A percentile compares a stretch with the other conserved stretches of the same genome.
These are phyloP conservation scores for Gambelia wislizenii DNA, from an alignment of 2,797 vertebrate genomes.

Conservation along the genomic window DNA sequence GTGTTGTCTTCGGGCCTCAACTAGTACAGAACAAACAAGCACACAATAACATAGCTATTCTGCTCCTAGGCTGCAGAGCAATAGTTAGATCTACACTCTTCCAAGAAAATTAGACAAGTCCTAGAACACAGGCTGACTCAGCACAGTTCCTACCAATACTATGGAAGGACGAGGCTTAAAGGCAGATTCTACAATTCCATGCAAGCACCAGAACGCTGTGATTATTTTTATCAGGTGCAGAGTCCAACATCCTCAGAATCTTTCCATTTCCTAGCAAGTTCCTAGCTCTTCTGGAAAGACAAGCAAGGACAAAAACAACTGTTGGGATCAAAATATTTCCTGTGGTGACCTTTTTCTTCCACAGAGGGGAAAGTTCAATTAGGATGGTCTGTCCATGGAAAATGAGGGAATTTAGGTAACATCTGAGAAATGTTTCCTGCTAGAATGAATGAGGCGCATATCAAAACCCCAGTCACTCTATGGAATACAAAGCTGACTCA, in stretches of 20 bases:
- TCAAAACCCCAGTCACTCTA: neutral
- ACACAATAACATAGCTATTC: conserved; percentile 36
- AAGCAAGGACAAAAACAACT: neutral
- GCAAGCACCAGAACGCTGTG: neutral
- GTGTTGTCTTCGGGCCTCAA: conserved; percentile 41
- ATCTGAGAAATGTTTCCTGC: neutral
- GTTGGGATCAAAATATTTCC: neutral
- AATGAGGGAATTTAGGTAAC: neutral
- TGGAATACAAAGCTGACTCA: neutral
- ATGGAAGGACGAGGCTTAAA: conserved; percentile 13
- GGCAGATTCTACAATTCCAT: neutral
- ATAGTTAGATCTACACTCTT: neutral
- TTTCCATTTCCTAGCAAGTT: neutral
- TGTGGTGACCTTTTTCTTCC: neutral
- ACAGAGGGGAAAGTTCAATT: neutral
- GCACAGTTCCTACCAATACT: conserved; percentile 13
- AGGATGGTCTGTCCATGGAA: neutral
- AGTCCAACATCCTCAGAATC: neutral
- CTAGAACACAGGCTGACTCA: neutral
- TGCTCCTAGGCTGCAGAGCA: neutral
- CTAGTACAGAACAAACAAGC: conserved; percentile 57
- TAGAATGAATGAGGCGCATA: neutral
- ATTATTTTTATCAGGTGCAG: neutral
- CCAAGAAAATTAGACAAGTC: neutral
- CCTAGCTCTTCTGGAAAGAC: neutral